These are phyloP conservation scores for Poecilia latipinna DNA, from an alignment of 2,113 vertebrate species.

Conservation along the genomic window DNA sequence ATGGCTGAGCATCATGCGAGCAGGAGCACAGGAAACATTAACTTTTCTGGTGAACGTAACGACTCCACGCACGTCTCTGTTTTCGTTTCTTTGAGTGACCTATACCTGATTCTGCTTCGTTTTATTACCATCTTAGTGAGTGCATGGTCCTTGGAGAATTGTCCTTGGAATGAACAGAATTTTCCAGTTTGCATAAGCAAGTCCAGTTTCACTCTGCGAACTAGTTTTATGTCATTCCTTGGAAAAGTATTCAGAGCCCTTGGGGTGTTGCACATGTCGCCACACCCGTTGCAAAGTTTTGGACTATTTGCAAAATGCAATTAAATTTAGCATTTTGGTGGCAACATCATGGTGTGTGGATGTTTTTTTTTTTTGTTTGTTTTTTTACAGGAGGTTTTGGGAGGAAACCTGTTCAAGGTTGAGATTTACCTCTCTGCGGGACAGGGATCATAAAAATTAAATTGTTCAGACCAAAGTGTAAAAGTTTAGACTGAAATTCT, in stretches of 20 bases:
- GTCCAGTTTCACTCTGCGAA: no score
- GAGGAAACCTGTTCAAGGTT: no score
- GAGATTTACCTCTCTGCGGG: no score
- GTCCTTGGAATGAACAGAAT: neutral
- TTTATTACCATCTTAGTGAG: neutral
- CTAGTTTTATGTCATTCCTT: no score
- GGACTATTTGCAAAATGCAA: no score
- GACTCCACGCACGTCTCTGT: neutral
- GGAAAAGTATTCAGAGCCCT: neutral
- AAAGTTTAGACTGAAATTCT: neutral
- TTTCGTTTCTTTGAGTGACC: neutral
- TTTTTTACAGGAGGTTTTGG: no score
- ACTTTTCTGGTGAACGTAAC: neutral
- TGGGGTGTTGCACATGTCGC: neutral
- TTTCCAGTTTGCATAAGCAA: neutral
- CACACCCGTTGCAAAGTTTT: neutral
- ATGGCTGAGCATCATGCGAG: constrained; percentile 4
- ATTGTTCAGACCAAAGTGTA: neutral
- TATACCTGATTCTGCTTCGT: neutral
- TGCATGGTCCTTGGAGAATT: neutral
- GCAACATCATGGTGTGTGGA: neutral
- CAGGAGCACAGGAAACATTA: neutral
- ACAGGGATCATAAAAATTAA: no score
- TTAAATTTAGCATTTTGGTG: neutral
- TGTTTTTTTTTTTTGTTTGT: no score